Conservation (phyloP, 92 coral and sea anemone genomes). For the Zoanthus sociatus region DNA sequence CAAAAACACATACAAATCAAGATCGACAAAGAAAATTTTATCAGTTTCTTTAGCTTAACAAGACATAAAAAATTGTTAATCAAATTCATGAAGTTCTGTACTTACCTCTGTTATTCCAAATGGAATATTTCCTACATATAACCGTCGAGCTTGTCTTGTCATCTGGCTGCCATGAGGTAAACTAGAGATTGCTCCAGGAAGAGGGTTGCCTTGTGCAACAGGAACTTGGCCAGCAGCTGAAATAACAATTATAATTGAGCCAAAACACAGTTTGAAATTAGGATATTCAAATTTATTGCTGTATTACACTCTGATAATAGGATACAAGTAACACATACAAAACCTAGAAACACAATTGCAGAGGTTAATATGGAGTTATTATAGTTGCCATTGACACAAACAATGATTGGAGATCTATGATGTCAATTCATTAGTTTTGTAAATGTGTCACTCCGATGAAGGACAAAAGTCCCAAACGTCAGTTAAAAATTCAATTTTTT, state of each 20-base stretch:
- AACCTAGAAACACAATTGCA: no score
- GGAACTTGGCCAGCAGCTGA: constrained; percentile 96
- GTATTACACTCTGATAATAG: no score
- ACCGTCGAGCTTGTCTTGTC: constrained; percentile 95
- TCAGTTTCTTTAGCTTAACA: background rate
- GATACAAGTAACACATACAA: no score
- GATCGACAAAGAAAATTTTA: background rate
- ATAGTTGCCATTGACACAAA: no score
- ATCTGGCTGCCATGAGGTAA: constrained; percentile 97
- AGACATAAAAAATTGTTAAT: background rate
- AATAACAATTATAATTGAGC: background rate
- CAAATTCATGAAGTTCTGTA: background rate
- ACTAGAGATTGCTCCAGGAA: constrained; percentile 85
- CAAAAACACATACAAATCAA: background rate
- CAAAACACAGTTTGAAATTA: no score
- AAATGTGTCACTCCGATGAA: no score
- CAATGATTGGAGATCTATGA: no score
- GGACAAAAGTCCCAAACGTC: no score
- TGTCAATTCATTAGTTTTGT: no score
- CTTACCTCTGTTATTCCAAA: constrained; percentile 98
- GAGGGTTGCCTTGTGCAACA: constrained; percentile 62
- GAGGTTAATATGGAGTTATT: no score
- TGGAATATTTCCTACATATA: constrained; percentile 97
- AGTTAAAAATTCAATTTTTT: no score
- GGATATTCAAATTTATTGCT: no score